phyloP scores from a whole-genome alignment of 2,888 invertebrate species.

The Tetheella fluctuosa region DNA sequence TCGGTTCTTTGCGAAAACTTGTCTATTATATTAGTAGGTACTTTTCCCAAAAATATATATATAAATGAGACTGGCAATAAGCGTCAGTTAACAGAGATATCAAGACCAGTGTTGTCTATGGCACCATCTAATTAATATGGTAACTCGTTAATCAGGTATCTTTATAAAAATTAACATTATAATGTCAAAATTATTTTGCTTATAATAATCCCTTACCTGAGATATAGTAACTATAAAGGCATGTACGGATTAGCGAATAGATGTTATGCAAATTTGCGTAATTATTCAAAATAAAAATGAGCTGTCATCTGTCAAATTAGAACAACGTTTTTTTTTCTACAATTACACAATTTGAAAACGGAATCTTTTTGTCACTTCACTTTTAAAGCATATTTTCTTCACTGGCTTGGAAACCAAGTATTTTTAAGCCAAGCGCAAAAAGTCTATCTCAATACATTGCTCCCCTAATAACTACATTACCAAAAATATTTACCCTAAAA shows the following conservation, averaged over 20 bases:
- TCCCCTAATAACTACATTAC: constrained; percentile 26
- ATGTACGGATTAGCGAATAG: constrained; percentile 1
- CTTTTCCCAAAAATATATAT: too few relatives aligned
- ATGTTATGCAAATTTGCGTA: background rate
- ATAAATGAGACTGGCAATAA: too few relatives aligned
- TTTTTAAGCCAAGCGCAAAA: constrained; percentile 6
- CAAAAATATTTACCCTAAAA: constrained; percentile 34
- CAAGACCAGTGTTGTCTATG: constrained; percentile 66
- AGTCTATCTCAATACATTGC: constrained; percentile 13
- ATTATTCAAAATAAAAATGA: background rate
- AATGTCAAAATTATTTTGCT: constrained; percentile 14
- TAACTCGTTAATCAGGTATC: constrained; percentile 75
- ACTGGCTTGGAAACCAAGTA: constrained; percentile 9
- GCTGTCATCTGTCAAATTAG: background rate
- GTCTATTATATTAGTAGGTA: too few relatives aligned
- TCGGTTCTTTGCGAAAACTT: background rate
- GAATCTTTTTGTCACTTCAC: background rate
- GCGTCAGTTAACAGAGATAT: constrained; percentile 21
- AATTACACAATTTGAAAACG: background rate
- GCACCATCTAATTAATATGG: constrained; percentile 80
- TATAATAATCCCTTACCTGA: constrained; percentile 33
- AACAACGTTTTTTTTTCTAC: background rate
- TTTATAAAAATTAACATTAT: constrained; percentile 14
- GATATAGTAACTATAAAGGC: constrained; percentile 15
- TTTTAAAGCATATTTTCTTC: constrained; percentile 5